phyloP scores from a whole-genome alignment of 2,113 vertebrate species.

The Semnornis frantzii region DNA sequence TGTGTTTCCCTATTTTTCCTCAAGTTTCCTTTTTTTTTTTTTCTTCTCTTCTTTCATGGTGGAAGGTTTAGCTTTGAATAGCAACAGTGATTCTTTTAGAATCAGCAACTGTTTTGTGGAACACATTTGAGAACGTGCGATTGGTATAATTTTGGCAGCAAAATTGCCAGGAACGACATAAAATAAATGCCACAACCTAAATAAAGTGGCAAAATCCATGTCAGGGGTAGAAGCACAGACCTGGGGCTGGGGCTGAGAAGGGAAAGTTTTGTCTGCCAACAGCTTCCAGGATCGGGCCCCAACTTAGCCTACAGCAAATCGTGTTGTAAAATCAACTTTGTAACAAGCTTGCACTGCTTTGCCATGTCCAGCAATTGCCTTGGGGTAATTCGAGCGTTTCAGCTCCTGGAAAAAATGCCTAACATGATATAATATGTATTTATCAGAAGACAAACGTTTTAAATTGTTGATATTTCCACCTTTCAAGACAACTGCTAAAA shows the following conservation, averaged over 20 bases:
- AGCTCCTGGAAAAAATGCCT: constrained; percentile 25
- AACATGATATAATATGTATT: constrained; percentile 46
- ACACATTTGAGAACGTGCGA: neutral
- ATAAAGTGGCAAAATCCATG: neutral
- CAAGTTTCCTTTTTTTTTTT: neutral
- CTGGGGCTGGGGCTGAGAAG: neutral
- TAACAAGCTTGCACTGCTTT: neutral
- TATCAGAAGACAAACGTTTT: constrained; percentile 24
- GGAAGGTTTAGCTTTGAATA: neutral
- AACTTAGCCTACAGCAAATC: constrained; percentile 7
- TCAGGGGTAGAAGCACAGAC: neutral
- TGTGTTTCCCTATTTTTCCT: neutral
- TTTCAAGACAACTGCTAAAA: constrained; percentile 59
- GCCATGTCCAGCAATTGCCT: constrained; percentile 8
- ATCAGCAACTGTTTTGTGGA: neutral
- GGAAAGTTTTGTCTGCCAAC: neutral
- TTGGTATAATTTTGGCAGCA: neutral
- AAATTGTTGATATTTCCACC: constrained; percentile 50
- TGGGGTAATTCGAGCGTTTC: neutral
- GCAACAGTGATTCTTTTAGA: neutral
- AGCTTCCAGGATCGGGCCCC: neutral
- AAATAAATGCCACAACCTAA: neutral
- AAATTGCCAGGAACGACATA: neutral
- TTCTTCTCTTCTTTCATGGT: neutral
- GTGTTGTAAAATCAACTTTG: neutral